Evolutionary conservation across 2,113 vertebrate genomes (phyloP), one percentile per base, ranked within the genome.

Genomic region (Gnathonemus echidnorhynchus): DNA sequence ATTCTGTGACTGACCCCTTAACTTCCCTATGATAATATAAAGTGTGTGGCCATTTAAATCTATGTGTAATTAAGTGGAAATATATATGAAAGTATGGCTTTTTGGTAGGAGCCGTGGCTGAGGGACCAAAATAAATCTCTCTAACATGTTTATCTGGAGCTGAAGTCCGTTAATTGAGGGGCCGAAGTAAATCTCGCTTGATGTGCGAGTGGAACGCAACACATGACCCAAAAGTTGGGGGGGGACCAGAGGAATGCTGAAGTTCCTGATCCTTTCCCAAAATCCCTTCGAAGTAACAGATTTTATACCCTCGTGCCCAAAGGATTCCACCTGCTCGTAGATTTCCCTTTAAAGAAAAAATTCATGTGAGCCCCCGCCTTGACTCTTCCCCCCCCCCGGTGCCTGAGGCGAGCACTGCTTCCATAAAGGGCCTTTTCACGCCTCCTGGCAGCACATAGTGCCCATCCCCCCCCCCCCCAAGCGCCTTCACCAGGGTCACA

Each of bases 391-490:
- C 58, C 70, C 85, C 52, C 56, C 89, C 4, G 89, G 89, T 89
- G 89, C 85, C 89, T 80, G 91, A 90, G 89, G 87, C 88, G 58
- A 86, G 91, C 45, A 48, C 90, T 80, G 9, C 0, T 90, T 91
- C 89, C 85, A 94, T 94, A 94, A 94, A 94, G 92, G 91, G 86
- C 35, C 91, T 92, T 93, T 95, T 95, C 91, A 94, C 92, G 94
- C 92, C 90, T 42, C 31, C 88, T 80, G 90, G 39, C 80, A 45
- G 21, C 35, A 42, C 88, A 53, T 9, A 90, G 87, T 86, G 90
- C 91, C n/a, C n/a, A n/a, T n/a, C n/a, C 92, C 84, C 88, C 90
- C 50, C 90, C 88, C 89, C 89, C 91, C 90, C 89, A 56, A 21
- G 53, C 90, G 89, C 85, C 85, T 90, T 88, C 88, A 87, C 89